Base-by-base conservation (phyloP, 1,140 invertebrate species). In the Hyles euphorbiae region DNA sequence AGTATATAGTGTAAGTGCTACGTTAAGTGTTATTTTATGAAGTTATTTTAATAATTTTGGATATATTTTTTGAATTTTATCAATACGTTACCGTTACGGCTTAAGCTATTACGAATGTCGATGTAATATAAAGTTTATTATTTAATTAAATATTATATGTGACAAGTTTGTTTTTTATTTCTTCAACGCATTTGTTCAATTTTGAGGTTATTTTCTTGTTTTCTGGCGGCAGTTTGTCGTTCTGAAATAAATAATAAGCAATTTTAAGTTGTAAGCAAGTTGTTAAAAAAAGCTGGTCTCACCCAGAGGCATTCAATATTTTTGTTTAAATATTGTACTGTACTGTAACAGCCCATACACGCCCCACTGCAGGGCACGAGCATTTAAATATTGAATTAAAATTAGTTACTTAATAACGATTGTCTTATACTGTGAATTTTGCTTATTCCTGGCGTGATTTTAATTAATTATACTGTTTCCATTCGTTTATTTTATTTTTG, bases 121-220 rank as follows among this genome's bases (percentile, higher is more conserved):
- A 58, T 61, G 52, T 61, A 56, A 58, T 53, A 60, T 69, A 64
- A 67, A 68, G 64, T 70, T 70, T 75, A 70, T 68, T 66, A 72
- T 71, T 70, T 72, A 60, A 85, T 78, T 85, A 87, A 85, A 88
- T 75, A 61, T 81, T 71, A 57, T 83, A 72, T 53, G 70, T 61
- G 46, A 87, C 60, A 34, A 83, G 63, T 44, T 83, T 65, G 50
- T 65, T 68, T 70, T 78, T 84, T 53, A 84, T 80, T 70, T 61
- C 69, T 55, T 88, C 75, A 0, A 63, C 70, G 11, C 69, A 68
- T 7, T 66, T 60, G 32, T 67, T 78, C 5, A 81, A 60, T 67
- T 83, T 87, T 3, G 65, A 32, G 11, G 34, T 74, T n/a, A 83
- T 79, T 56, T 67, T 77, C 33, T 74, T 74, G 53, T 84, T 74